Base-by-base conservation (phyloP, 2,113 vertebrate genomes). In the Heterochromis multidens region DNA sequence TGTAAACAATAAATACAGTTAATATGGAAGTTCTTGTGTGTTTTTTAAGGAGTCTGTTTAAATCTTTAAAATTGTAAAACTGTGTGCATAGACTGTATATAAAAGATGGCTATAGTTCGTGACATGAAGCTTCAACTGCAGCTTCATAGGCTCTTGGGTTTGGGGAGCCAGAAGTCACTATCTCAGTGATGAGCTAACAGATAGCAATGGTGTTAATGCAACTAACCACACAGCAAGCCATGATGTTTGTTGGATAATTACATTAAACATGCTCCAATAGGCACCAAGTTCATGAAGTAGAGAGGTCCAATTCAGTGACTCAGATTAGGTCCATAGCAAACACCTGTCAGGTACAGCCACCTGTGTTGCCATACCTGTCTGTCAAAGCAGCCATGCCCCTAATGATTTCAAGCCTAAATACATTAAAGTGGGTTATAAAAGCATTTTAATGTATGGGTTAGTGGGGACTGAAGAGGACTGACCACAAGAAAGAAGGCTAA, bases 1-100 rank as follows among this genome's bases (percentile, higher is more conserved):
- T 88, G 70, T 83, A 79, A 88, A 88, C 82, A 80, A 85, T 91
- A 91, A 93, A 93, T 54, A 63, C 61, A 77, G 60, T 67, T 67
- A 11, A 72, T 77, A 70, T 63, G 58, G 31, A 80, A 80, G 4
- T 5, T 25, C 1, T 21, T 17, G 29, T 59, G 25, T 58, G 2
- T 56, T 31, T 72, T 59, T 65, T 56, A 8, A 17, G 17, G 2
- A 23, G 37, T 74, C 17, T 74, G 57, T 60, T 52, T 13, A 74
- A 74, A 5, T 52, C 16, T 7, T 52, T 19, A 17, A 46, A 14
- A 4, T 19, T 17, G 5, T 31, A 35, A 6, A 35, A 17, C 46
- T 52, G 46, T 19, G 6, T 19, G 46, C 6, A 19, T 19, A 52
- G 46, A 52, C 46, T 49, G 46, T 17, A 49, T 16, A 17, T 49